phyloP scores from a whole-genome alignment of 2,797 vertebrate species.

The Cirrhinus molitorella region DNA sequence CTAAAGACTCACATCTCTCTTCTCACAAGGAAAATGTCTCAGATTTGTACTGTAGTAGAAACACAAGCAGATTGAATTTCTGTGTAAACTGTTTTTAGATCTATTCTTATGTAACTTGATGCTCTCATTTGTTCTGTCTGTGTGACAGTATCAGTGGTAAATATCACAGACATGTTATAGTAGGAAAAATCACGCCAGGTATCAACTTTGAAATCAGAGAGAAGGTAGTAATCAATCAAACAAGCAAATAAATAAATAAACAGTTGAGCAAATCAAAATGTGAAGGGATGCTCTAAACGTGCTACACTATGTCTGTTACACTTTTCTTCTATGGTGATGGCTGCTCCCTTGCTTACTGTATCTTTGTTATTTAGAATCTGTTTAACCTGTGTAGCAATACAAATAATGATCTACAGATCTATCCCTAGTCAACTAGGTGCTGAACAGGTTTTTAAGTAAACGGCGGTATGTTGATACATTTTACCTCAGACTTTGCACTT shows the following conservation, averaged over 20 bases:
- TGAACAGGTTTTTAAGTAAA: slow-evolving; percentile 1
- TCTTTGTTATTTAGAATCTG: not conserved
- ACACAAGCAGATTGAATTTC: too few relatives aligned
- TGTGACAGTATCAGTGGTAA: too few relatives aligned
- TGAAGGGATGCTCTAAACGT: too few relatives aligned
- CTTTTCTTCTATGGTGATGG: not conserved
- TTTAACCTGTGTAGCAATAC: not conserved
- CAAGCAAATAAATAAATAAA: too few relatives aligned
- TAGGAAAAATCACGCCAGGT: not conserved
- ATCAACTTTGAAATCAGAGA: not conserved
- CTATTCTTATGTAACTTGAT: too few relatives aligned
- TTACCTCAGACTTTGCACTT: not conserved
- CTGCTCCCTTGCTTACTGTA: too few relatives aligned
- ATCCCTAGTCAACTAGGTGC: not conserved
- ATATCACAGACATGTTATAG: not conserved
- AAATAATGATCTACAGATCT: not conserved
- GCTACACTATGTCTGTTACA: not conserved
- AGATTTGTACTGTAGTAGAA: not conserved
- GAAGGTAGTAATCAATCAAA: not conserved
- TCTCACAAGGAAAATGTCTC: not conserved
- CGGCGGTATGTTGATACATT: not conserved
- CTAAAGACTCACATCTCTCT: too few relatives aligned
- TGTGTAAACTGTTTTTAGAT: too few relatives aligned
- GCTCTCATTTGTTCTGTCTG: too few relatives aligned
- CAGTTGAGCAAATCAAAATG: not conserved